These are phyloP conservation scores for Triplophysa bombifrons DNA, from an alignment of 2,797 vertebrate species.

Conservation along the genomic window DNA sequence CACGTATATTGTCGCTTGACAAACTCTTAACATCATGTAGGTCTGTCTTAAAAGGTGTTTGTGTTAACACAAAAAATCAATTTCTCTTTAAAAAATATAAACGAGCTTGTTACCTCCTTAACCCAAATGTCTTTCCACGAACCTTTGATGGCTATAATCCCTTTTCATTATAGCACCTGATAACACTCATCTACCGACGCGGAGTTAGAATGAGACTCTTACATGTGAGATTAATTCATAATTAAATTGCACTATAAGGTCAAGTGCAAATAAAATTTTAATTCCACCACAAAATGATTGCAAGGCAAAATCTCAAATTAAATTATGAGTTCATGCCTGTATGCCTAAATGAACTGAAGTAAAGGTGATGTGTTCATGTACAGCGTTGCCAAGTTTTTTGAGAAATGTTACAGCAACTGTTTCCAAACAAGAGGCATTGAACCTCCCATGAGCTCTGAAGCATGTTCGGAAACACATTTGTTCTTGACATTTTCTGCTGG, in stretches of 20 bases:
- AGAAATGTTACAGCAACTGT: neutral
- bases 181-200: neutral
- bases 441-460: neutral
- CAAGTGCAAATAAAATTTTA: slow-evolving; percentile 14
- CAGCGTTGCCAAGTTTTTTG: neutral
- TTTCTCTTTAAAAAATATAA: neutral
- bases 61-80: neutral
- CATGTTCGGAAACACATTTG: neutral
- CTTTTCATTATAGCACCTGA: slow-evolving; percentile 24
- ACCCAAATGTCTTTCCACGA: neutral
- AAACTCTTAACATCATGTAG: neutral
- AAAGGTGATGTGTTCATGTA: neutral
- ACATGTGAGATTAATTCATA: slow-evolving; percentile 1
- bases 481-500: neutral
- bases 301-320: neutral
- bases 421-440: neutral
- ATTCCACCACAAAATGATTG: slow-evolving; percentile 9
- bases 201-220: neutral
- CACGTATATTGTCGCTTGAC: no score
- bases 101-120: neutral
- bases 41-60: neutral
- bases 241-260: slow-evolving; percentile 16
- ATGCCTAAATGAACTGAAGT: neutral
- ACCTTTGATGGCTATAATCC: slow-evolving; percentile 1
- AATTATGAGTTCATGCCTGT: neutral